phyloP scores from a whole-genome alignment of 2,113 vertebrate genomes.

The Leucopternis melanops region DNA sequence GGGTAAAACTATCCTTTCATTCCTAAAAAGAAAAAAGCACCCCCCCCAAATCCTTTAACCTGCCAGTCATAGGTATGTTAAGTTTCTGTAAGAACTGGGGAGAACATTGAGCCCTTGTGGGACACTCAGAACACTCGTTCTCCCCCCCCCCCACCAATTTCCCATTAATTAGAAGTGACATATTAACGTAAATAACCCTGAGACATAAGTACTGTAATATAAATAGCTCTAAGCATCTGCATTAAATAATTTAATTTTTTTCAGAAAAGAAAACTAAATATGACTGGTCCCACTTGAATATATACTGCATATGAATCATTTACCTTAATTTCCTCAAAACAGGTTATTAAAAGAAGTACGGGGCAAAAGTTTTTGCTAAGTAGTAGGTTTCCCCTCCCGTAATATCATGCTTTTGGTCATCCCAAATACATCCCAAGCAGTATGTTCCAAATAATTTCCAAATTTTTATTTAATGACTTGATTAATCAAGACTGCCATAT shows the following conservation, averaged over 20 bases:
- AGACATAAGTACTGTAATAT: neutral
- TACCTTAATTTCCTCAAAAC: neutral
- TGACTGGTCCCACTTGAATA: neutral
- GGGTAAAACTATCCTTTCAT: neutral
- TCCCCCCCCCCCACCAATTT: neutral
- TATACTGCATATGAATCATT: neutral
- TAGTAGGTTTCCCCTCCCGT: neutral
- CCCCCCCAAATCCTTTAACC: no score
- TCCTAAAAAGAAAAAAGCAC: neutral
- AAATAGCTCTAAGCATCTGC: neutral
- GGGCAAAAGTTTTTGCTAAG: neutral
- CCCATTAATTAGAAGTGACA: neutral
- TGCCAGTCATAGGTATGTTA: neutral
- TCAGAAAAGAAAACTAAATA: neutral
- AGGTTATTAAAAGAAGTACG: neutral
- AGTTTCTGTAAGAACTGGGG: neutral
- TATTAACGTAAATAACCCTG: neutral
- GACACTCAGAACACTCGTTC: neutral
- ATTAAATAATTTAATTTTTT: neutral
- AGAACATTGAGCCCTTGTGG: neutral
- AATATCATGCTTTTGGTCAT: neutral
- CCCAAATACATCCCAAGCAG: neutral
- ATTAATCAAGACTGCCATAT: neutral
- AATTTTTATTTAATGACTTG: neutral
- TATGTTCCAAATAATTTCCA: neutral